phyloP scores from a whole-genome alignment of 1,140 invertebrate species.

The Tetragnatha versicolor region DNA sequence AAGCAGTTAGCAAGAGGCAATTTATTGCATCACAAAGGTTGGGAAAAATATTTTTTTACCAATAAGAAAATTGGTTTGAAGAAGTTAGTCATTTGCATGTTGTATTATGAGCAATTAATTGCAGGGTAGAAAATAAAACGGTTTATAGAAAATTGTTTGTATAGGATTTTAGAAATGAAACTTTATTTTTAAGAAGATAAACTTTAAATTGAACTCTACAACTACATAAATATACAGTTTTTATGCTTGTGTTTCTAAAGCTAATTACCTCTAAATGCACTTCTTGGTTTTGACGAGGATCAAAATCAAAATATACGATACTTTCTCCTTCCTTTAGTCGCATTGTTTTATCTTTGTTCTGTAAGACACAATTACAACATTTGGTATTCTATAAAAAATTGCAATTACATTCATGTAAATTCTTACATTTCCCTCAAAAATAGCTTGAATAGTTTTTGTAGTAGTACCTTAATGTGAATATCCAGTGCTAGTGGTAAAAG shows the following conservation, averaged over 20 bases:
- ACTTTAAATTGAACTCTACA: no score
- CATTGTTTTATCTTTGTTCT: conserved; percentile 51
- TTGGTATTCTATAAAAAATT: neutral
- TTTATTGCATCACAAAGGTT: no score
- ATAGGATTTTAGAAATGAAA: no score
- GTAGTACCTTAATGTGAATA: conserved; percentile 72
- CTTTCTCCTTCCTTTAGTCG: conserved; percentile 51
- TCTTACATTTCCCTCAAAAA: neutral
- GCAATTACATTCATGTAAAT: neutral
- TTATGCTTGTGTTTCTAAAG: no score
- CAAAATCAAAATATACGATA: conserved; percentile 29
- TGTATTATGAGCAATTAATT: neutral
- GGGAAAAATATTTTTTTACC: no score
- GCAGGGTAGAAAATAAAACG: neutral
- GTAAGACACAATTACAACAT: conserved; percentile 14
- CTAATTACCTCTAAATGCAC: conserved; percentile 42
- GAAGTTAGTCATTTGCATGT: no score
- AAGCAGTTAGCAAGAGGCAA: no score
- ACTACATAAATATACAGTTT: no score
- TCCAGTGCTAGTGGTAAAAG: conserved; percentile 71
- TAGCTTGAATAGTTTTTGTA: neutral
- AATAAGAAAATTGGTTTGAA: no score
- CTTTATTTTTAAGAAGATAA: no score
- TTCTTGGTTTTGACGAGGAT: conserved; percentile 38
- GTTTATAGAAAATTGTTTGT: no score